Conservation (phyloP, 2,113 vertebrate genomes). For the Taurulus bubalis region DNA sequence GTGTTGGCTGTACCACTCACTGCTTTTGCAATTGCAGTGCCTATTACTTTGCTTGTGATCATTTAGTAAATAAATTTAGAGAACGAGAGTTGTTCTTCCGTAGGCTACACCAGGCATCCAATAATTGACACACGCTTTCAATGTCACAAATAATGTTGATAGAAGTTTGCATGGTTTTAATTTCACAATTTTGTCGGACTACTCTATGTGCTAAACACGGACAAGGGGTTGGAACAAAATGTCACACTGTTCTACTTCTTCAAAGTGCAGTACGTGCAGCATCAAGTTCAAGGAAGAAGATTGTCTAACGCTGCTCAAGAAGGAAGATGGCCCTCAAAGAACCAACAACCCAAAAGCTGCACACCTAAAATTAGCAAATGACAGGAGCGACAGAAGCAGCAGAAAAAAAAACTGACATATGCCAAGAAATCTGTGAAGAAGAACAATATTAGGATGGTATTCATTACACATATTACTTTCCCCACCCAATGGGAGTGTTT, state of each 20-base stretch:
- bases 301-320: slow-evolving; percentile 38
- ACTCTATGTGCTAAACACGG: neutral
- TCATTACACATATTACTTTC: slow-evolving; percentile 5
- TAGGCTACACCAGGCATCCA: no score
- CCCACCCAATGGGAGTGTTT: slow-evolving; percentile 4
- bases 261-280: slow-evolving; percentile 26
- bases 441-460: neutral
- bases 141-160: no score
- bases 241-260: neutral
- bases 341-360: slow-evolving; percentile 13
- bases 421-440: slow-evolving; percentile 2
- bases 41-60: no score
- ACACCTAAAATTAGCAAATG: slow-evolving; percentile 23
- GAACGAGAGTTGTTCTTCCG: no score
- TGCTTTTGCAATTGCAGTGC: no score
- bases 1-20: no score
- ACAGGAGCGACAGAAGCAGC: slow-evolving; percentile 31
- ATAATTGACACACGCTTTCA: no score
- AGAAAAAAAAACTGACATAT: slow-evolving; percentile 26
- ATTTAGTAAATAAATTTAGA: no score
- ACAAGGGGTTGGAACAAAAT: neutral
- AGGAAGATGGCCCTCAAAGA: slow-evolving; percentile 32
- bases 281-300: slow-evolving; percentile 17
- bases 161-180: no score
- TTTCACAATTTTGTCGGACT: no score